Evolutionary conservation across 2,113 vertebrate species (phyloP), one percentile per base, ranked within the genome.

Genomic region (Ornithorhynchus anatinus): DNA sequence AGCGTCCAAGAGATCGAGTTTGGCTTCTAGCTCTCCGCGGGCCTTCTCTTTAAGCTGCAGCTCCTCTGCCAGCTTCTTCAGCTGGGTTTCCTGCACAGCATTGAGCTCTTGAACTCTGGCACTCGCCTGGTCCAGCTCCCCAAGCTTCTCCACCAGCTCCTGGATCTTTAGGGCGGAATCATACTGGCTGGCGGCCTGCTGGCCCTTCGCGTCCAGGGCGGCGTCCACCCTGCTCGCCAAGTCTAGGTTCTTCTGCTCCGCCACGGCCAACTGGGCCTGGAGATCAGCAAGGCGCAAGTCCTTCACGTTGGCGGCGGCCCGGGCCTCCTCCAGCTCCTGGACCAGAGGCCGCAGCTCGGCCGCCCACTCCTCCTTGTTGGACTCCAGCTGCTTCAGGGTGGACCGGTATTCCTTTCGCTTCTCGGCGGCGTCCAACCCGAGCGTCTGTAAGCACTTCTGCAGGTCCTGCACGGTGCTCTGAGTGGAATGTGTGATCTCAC

Each of bases 111-210:
- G 91, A 20, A 84, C 73, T 37, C 78, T 79, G 51, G 89, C 40
- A 58, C 73, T 92, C 64, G 94, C 91, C 44, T 79, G 79, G 69
- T 95, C 94, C 2, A 83, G 54, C 27, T 77, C 72, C 48, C 86
- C 93, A 10, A 96, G 91, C 77, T 94, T 95, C 60, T 90, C 91
- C 22, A 89, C 71, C 38, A 96, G 86, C 27, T 93, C 90, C 11
- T 36, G 86, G 59, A 93, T 89, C 69, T 89, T 92, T 79, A 86
- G 88, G 68, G 90, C 86, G 1, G 89, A 89, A 59, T 94, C 89
- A 8, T 78, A 80, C 31, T 91, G 90, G 56, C 71, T 72, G 10
- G 80, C 75, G 1, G 86, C 83, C 74, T 92, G 90, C 44, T 89
- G 91, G 8, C 77, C 89, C 60, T 93, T 89, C 59, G 92, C 84